phyloP scores from a whole-genome alignment of 2,797 vertebrate genomes.

The Falco peregrinus region DNA sequence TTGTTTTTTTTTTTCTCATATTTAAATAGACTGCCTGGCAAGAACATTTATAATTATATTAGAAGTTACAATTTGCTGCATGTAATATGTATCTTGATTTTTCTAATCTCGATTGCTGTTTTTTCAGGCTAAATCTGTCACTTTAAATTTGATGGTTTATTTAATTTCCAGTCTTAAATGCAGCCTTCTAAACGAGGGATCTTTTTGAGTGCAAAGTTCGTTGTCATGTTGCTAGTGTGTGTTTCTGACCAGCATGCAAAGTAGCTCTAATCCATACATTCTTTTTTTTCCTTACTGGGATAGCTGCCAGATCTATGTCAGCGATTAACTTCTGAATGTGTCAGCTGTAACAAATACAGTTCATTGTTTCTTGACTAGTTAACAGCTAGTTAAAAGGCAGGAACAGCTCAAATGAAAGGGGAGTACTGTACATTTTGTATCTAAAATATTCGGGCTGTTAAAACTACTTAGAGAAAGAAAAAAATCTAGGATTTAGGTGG shows the following conservation, averaged over 20 bases:
- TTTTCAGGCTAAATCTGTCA: not conserved
- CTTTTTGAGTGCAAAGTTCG: slow-evolving; percentile 73
- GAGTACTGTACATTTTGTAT: not conserved
- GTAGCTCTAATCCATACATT: slow-evolving; percentile 79
- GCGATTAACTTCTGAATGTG: slow-evolving; percentile 73
- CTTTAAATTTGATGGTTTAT: slow-evolving; percentile 39
- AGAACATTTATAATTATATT: not conserved
- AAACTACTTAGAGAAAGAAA: not conserved
- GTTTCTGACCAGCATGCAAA: slow-evolving; percentile 78
- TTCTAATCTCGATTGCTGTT: not conserved
- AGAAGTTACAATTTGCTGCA: not conserved
- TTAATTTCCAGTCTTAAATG: slow-evolving; percentile 40
- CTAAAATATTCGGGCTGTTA: not conserved
- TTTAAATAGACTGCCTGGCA: not conserved
- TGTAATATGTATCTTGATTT: not conserved
- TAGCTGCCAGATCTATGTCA: slow-evolving; percentile 72
- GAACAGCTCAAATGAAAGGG: slow-evolving; percentile 2
- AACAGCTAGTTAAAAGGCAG: slow-evolving; percentile 49
- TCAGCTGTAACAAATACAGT: slow-evolving; percentile 64
- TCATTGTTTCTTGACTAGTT: slow-evolving; percentile 57
- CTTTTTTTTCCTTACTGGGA: slow-evolving; percentile 74
- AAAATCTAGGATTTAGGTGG: no score
- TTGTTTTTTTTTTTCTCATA: rapidly evolving
- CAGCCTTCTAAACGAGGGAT: slow-evolving; percentile 56
- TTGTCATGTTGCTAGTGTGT: slow-evolving; percentile 73